These are phyloP conservation scores for Diplosoma virens DNA, from an alignment of 23 tunicate genomes.

Conservation along the genomic window DNA sequence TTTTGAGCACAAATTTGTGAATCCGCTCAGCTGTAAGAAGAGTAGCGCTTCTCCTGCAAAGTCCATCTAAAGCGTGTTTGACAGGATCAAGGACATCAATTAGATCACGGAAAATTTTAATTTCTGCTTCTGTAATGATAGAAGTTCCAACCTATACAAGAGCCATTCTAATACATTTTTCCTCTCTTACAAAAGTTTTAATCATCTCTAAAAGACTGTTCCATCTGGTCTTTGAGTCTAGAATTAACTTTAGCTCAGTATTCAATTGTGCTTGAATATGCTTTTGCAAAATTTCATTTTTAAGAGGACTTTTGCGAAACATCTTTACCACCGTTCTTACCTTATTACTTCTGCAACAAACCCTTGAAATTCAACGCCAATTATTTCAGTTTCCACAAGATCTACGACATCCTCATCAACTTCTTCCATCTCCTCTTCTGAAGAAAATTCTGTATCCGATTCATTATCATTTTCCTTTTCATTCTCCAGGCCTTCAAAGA, in stretches of 20 bases:
- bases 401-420: conserved; percentile 34
- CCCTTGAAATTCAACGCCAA: conserved; percentile 38
- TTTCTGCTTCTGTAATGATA: conserved; percentile 25
- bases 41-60: conserved; percentile 32
- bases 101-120: conserved; percentile 30
- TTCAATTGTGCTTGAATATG: conserved; percentile 39
- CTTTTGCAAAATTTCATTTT: conserved; percentile 50
- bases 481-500: conserved; percentile 18
- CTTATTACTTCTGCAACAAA: conserved; percentile 61
- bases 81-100: conserved; percentile 41
- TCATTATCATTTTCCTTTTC: conserved; percentile 20
- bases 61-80: conserved; percentile 34
- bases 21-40: conserved; percentile 40
- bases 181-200: conserved; percentile 32
- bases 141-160: conserved; percentile 34
- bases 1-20: conserved; percentile 33
- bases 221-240: conserved; percentile 56
- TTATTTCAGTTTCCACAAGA: conserved; percentile 35
- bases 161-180: conserved; percentile 48
- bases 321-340: conserved; percentile 37
- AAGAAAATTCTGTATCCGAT: conserved; percentile 42
- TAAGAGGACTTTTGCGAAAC: conserved; percentile 38
- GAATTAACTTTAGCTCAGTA: conserved; percentile 51
- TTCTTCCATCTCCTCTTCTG: conserved; percentile 55
- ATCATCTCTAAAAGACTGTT: conserved; percentile 54